These are phyloP conservation scores for Athalia rosae DNA, from an alignment of 2,888 invertebrate species.

Conservation along the genomic window DNA sequence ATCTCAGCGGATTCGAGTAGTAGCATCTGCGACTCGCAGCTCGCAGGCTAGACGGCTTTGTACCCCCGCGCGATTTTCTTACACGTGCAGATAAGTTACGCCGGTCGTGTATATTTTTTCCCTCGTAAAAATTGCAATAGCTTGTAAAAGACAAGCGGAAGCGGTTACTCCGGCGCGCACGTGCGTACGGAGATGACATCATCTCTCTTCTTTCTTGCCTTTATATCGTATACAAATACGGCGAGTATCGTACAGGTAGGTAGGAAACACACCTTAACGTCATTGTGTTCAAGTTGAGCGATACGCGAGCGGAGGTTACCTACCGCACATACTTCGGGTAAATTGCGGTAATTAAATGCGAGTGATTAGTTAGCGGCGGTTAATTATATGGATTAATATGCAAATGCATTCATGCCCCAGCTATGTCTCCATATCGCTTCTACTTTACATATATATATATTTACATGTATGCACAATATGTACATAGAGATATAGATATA, in stretches of 20 bases:
- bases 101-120: conserved; percentile 2
- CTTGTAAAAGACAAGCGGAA: conserved; percentile 20
- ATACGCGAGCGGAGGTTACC: background rate
- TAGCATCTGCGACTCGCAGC: background rate
- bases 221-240: too few relatives aligned
- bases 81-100: conserved; percentile 17
- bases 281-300: conserved; percentile 34
- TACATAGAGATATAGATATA: conserved; percentile 16
- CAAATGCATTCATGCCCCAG: conserved; percentile 52
- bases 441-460: conserved; percentile 34
- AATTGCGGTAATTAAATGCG: conserved; percentile 58
- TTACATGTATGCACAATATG: conserved; percentile 8
- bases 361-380: conserved; percentile 59
- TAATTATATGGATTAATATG: conserved; percentile 65
- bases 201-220: conserved; percentile 14
- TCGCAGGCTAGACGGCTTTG: too few relatives aligned
- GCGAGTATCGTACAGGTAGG: too few relatives aligned
- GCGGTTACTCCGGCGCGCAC: conserved; percentile 20
- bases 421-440: conserved; percentile 39
- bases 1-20: background rate
- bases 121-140: conserved; percentile 24
- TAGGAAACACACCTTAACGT: conserved; percentile 10
- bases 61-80: background rate
- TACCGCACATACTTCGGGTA: background rate
- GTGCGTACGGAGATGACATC: conserved; percentile 37